A percentile compares a stretch with the other conserved stretches of the same genome.
Conservation (phyloP, 1,140 invertebrate species). For the Drosophila takahashii region DNA sequence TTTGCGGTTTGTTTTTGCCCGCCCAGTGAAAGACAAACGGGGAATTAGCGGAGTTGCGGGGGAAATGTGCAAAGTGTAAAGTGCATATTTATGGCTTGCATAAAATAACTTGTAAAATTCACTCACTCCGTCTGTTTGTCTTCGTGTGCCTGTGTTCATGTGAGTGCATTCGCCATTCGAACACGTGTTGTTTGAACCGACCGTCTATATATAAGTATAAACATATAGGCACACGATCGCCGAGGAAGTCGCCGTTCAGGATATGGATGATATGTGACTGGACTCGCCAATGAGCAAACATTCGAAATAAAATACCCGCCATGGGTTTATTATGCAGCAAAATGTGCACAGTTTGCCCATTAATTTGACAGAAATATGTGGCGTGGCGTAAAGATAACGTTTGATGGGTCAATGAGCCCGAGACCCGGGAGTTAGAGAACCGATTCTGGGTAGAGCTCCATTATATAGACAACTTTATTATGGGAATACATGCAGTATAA, state of each 20-base stretch:
- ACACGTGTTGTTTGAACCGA: constrained; percentile 61
- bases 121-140: constrained; percentile 54
- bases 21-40: constrained; percentile 21
- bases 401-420: constrained; percentile 44
- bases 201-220: constrained; percentile 9
- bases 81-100: constrained; percentile 83
- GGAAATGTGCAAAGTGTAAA: constrained; percentile 80
- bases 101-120: constrained; percentile 83
- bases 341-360: constrained; percentile 27
- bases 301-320: constrained; percentile 23
- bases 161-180: constrained; percentile 62
- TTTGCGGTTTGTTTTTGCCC: constrained; percentile 57
- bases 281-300: constrained; percentile 44
- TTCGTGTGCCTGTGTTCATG: constrained; percentile 41
- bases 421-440: neutral
- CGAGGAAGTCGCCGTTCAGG: constrained; percentile 73
- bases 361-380: constrained; percentile 46
- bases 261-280: constrained; percentile 63
- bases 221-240: constrained; percentile 14
- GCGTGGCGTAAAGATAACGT: constrained; percentile 3
- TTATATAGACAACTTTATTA: neutral
- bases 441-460: neutral
- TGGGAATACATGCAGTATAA: neutral
- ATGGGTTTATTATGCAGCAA: constrained; percentile 33
- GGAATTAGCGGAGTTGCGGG: constrained; percentile 5